phyloP scores from a whole-genome alignment of 2,888 invertebrate genomes.

The Lypha dubia region DNA sequence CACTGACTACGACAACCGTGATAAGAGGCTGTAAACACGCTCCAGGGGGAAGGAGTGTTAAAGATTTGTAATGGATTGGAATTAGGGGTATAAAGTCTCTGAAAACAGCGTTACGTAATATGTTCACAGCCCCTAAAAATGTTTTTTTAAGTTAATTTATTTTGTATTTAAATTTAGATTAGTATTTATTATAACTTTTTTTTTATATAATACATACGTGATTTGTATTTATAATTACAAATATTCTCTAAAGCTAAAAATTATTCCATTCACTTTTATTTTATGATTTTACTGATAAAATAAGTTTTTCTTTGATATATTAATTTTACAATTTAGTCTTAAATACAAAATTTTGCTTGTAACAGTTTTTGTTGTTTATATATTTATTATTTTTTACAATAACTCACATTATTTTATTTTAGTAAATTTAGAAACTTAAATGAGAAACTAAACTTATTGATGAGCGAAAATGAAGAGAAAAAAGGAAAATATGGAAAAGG shows the following conservation, averaged over 20 bases:
- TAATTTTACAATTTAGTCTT: slow-evolving; percentile 42
- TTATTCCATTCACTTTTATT: slow-evolving; percentile 55
- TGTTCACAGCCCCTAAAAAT: neutral
- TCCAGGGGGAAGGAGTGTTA: no score
- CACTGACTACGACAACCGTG: no score
- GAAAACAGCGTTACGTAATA: no score
- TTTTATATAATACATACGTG: slow-evolving; percentile 59
- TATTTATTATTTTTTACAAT: slow-evolving; percentile 36
- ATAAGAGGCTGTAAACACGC: no score
- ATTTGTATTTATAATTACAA: slow-evolving; percentile 34
- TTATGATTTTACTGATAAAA: slow-evolving; percentile 37
- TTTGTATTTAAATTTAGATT: slow-evolving; percentile 38
- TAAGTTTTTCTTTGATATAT: slow-evolving; percentile 28
- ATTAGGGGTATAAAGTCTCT: no score
- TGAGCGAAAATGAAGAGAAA: neutral
- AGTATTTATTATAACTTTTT: slow-evolving; percentile 49
- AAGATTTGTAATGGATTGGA: no score
- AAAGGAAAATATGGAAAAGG: neutral
- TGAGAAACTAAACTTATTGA: neutral
- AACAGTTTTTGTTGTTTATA: slow-evolving; percentile 51
- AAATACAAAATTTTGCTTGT: slow-evolving; percentile 46
- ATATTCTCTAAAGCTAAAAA: slow-evolving; percentile 63
- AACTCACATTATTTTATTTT: slow-evolving; percentile 7
- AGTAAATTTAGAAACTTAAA: slow-evolving; percentile 12
- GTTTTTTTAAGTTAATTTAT: slow-evolving; percentile 18